Evolutionary conservation across 2,113 vertebrate species (phyloP), one percentile per base, ranked within the genome.

Genomic region (Cinclus mexicanus): DNA sequence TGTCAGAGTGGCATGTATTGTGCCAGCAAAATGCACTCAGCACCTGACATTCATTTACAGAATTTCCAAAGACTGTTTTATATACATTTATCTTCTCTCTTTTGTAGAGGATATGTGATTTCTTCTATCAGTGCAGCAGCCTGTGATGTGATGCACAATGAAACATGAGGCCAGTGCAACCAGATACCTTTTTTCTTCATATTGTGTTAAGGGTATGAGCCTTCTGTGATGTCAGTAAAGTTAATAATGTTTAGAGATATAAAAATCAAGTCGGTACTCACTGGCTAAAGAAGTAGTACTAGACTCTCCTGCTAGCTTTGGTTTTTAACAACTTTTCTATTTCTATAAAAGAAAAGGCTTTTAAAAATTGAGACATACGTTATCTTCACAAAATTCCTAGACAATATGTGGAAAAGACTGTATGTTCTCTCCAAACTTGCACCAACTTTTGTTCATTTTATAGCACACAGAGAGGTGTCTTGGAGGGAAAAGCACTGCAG

Each of bases 141-240:
- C 87, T 96, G 68, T 94, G 93, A 93, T 90, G 93, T 97, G 83
- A 80, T 86, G n/a, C 52, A 94, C 78, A 96, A 90, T 88, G 71
- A 95, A 92, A 95, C 93, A 75, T 9, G 68, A 93, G 92, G 79
- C 92, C 80, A 81, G 55, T 71, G 64, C 52, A 92, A 89, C 90
- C 68, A 92, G 69, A 89, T 85, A 79, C 37, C 47, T 79, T 92
- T 85, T 76, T 92, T 69, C 42, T 79, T 87, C 63, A 28, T 74
- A 78, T 86, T 83, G 61, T 92, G 83, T 87, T 83, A 82, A 82
- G 89, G 65, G 50, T 91, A 72, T 44, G 74, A 83, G 71, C 78
- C 61, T 42, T 28, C 90, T 94, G 94, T 94, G 80, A 94, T 92
- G 69, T 87, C 5, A 5, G 76, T 50, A 41, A 86, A 93, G 84